phyloP scores from a whole-genome alignment of 2,113 vertebrate genomes.

The Plotosus lineatus region DNA sequence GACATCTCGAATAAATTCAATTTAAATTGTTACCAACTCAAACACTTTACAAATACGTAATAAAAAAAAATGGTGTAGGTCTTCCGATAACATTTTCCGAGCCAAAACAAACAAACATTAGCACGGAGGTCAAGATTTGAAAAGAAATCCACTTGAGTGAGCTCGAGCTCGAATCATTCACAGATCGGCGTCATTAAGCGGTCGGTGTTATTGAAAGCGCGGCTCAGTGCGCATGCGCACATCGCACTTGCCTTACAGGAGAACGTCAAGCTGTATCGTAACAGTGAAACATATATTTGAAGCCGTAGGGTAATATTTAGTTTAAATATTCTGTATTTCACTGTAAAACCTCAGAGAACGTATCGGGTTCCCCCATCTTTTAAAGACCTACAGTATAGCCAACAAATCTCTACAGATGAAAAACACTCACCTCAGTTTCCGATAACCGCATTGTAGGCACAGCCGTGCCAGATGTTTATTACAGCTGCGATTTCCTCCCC shows the following conservation, averaged over 20 bases:
- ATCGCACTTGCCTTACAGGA: neutral
- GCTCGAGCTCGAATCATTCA: neutral
- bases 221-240: constrained; percentile 18
- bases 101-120: neutral
- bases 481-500: neutral
- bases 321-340: neutral
- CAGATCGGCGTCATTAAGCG: neutral
- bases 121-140: neutral
- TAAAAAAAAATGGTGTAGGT: too few relatives aligned
- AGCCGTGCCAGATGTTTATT: neutral
- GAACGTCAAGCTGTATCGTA: neutral
- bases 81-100: too few relatives aligned
- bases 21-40: neutral
- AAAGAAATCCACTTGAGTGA: neutral
- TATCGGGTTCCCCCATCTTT: too few relatives aligned
- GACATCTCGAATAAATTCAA: neutral
- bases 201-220: neutral
- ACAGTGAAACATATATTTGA: neutral
- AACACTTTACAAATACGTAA: too few relatives aligned
- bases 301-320: neutral
- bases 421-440: constrained; percentile 12
- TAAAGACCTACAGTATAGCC: too few relatives aligned
- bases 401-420: too few relatives aligned
- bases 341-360: neutral
- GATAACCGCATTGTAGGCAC: neutral